phyloP scores from a whole-genome alignment of 2,888 invertebrate genomes.

The Dynastes grantii region DNA sequence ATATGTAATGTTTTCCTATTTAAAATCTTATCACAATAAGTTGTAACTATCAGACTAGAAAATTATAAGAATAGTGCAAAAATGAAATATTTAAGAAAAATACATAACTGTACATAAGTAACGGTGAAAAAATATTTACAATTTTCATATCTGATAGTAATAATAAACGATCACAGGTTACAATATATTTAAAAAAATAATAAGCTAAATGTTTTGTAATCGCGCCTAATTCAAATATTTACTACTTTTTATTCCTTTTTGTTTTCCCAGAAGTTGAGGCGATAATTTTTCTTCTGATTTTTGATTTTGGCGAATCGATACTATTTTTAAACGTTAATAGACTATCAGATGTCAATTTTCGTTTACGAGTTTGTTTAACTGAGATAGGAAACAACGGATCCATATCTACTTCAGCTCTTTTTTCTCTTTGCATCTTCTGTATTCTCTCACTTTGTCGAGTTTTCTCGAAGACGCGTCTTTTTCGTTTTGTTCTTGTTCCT shows the following conservation, averaged over 20 bases:
- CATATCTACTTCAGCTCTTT: slow-evolving; percentile 64
- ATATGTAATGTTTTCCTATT: slow-evolving; percentile 49
- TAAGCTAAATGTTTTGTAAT: slow-evolving; percentile 40
- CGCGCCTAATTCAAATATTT: slow-evolving; percentile 35
- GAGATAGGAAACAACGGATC: slow-evolving; percentile 58
- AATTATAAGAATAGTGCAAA: slow-evolving; percentile 41
- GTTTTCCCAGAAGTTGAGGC: slow-evolving; percentile 49
- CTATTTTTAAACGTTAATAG: slow-evolving; percentile 38
- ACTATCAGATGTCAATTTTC: slow-evolving; percentile 56
- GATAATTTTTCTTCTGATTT: slow-evolving; percentile 63
- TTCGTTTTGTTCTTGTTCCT: slow-evolving; percentile 54
- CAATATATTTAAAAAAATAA: slow-evolving; percentile 46
- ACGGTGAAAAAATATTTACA: slow-evolving; percentile 32
- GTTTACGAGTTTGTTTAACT: slow-evolving; percentile 60
- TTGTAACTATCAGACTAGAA: slow-evolving; percentile 52
- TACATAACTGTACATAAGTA: slow-evolving; percentile 25
- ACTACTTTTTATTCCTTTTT: slow-evolving; percentile 50
- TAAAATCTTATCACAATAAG: slow-evolving; percentile 54
- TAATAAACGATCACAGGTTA: slow-evolving; percentile 53
- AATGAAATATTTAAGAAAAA: slow-evolving; percentile 20
- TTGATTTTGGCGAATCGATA: slow-evolving; percentile 61
- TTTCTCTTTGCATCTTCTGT: slow-evolving; percentile 63
- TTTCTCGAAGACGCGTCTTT: slow-evolving; percentile 62
- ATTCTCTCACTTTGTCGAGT: slow-evolving; percentile 68
- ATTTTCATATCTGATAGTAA: slow-evolving; percentile 52